Evolutionary conservation across 2,888 invertebrate species (phyloP).

Genomic region (Tipula helvola): DNA sequence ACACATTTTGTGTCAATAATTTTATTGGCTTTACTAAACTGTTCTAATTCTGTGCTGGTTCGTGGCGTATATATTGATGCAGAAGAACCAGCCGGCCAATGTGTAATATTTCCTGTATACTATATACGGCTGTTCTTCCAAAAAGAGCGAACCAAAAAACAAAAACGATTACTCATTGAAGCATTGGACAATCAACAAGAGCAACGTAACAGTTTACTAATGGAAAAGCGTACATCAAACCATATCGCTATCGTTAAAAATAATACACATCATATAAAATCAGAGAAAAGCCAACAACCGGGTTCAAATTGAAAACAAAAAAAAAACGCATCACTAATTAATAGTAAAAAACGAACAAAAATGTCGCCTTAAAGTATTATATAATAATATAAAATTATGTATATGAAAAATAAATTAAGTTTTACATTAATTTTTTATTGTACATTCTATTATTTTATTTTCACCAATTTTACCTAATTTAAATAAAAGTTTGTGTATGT

Average conservation of each 20-base stretch:
- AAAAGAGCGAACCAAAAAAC: constrained; percentile 50
- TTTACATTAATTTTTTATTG: neutral
- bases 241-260: constrained; percentile 16
- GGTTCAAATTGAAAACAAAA: neutral
- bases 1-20: constrained; percentile 63
- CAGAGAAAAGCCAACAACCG: neutral
- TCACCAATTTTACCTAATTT: neutral
- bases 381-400: neutral
- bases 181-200: constrained; percentile 19
- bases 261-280: constrained; percentile 10
- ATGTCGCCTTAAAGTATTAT: neutral
- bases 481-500: neutral
- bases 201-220: constrained; percentile 16
- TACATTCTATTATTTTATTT: constrained; percentile 5
- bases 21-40: constrained; percentile 65
- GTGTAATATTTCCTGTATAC: constrained; percentile 72
- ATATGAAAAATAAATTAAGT: neutral
- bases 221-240: constrained; percentile 15
- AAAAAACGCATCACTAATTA: neutral
- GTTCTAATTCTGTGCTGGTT: constrained; percentile 75
- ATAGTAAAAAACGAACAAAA: neutral
- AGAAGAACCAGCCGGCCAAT: constrained; percentile 68
- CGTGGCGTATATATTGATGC: constrained; percentile 82
- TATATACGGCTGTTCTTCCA: constrained; percentile 68
- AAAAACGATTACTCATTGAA: constrained; percentile 34